Evolutionary conservation across 2,888 invertebrate genomes (phyloP), one percentile per base, ranked within the genome.

Genomic region (Drosophila fulvimacula): DNA sequence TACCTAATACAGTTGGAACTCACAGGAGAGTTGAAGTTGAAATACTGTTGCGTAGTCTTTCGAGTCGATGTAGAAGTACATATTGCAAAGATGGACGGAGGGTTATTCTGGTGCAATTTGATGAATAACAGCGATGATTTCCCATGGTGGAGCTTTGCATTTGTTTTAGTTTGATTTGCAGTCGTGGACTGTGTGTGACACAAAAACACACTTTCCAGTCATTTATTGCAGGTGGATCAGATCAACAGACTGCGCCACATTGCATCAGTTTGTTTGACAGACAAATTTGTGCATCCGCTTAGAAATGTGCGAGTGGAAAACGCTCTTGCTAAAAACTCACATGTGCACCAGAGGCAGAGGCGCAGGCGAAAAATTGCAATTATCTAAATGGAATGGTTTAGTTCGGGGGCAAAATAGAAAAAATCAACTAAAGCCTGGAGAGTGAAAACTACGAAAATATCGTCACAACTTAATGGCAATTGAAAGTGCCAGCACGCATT

Each of bases 281-380:
- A 65, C 69, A 69, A 69, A 87, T 73, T 81, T 89, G 88, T 78
- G 82, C 85, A 86, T 69, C 49, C 86, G 69, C 69, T 82, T 82
- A 76, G 88, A 89, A 85, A 84, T 73, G 78, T 76, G 66, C 76
- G 78, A 84, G 73, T 70, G 81, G 52, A 57, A 74, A 66, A 68
- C 60, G 79, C 70, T 79, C n/a, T 79, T 77, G 69, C 71, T 17
- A 6, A 27, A 17, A 46, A 27, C 27, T 38, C 36, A 19, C 46
- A 46, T 36, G 24, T 36, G 57, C 27, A 36, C 27, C 69, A 52
- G 21, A 44, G 51, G n/a, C n/a, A n/a, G n/a, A n/a, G n/a, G n/a
- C n/a, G n/a, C n/a, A n/a, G n/a, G 46, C 53, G 30, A 42, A 76
- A 81, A 78, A 73, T 72, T 72, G 76, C 85, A 89, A 89, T 86